These are phyloP conservation scores for Chanos chanos DNA, from an alignment of 2,797 vertebrate genomes.

Conservation along the genomic window DNA sequence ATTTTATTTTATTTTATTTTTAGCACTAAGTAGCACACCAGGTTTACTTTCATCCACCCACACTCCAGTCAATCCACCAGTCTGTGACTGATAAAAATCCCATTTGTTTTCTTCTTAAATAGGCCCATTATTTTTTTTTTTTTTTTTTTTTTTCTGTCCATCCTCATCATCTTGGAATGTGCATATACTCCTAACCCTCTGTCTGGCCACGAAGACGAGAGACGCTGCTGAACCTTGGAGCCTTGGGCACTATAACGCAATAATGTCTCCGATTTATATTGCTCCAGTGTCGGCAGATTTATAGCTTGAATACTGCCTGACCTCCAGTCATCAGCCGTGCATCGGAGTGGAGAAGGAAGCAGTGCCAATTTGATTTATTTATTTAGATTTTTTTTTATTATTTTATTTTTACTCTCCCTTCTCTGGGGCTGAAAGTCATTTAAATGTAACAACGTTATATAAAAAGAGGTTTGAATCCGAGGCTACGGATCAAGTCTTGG, in stretches of 20 bases:
- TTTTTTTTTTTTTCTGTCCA: slow-evolving; percentile 36
- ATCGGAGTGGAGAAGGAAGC: slow-evolving; percentile 53
- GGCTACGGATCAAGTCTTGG: slow-evolving; percentile 32
- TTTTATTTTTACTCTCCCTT: slow-evolving; percentile 46
- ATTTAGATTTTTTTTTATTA: slow-evolving; percentile 57
- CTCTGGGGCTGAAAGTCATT: slow-evolving; percentile 36
- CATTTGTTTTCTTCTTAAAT: slow-evolving; percentile 52
- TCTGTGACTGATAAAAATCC: slow-evolving; percentile 50
- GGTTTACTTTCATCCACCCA: background rate
- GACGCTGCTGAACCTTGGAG: slow-evolving; percentile 42
- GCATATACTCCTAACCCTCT: slow-evolving; percentile 36
- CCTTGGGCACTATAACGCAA: slow-evolving; percentile 58
- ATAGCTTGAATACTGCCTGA: slow-evolving; percentile 46
- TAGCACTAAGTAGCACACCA: background rate
- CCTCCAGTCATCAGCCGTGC: slow-evolving; percentile 58
- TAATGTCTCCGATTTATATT: slow-evolving; percentile 67
- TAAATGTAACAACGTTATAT: slow-evolving; percentile 42
- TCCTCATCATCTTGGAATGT: slow-evolving; percentile 48
- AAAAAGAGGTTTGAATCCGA: slow-evolving; percentile 23
- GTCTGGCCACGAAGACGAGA: slow-evolving; percentile 43
- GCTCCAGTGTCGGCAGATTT: slow-evolving; percentile 64
- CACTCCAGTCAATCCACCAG: slow-evolving; percentile 31
- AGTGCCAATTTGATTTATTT: slow-evolving; percentile 60
- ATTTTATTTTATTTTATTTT: slow-evolving; percentile 1
- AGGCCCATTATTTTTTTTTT: slow-evolving; percentile 35